A percentile compares a stretch with the other conserved stretches of the same genome.
Evolutionary conservation across 2,888 invertebrate genomes (phyloP).

Genomic region (Onchidella celtica): DNA sequence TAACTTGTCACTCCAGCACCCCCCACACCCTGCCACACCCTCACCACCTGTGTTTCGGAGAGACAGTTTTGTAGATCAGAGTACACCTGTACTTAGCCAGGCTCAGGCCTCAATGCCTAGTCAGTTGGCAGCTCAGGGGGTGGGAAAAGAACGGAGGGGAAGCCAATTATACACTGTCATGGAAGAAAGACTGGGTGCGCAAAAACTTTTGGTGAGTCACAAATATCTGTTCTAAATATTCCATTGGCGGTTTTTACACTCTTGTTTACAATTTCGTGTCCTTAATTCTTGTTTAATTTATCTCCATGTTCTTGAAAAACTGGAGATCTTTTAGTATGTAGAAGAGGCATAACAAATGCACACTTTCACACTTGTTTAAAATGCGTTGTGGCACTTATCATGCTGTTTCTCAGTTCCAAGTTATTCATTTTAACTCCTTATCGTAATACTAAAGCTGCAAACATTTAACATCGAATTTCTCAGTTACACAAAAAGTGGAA

Average conservation of each 20-base stretch:
- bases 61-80: constrained; percentile 66
- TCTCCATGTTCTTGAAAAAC: too few relatives aligned
- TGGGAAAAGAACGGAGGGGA: constrained; percentile 19
- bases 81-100: constrained; percentile 62
- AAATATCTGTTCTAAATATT: background rate
- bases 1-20: constrained; percentile 33
- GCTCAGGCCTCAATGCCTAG: constrained; percentile 35
- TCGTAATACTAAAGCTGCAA: too few relatives aligned
- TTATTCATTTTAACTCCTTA: too few relatives aligned
- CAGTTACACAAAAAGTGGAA: too few relatives aligned
- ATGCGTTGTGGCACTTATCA: too few relatives aligned
- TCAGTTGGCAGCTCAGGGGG: background rate
- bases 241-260: background rate
- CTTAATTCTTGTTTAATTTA: background rate
- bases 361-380: too few relatives aligned
- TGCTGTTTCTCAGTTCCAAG: background rate
- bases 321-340: too few relatives aligned
- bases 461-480: too few relatives aligned
- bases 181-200: constrained; percentile 50
- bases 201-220: constrained; percentile 21
- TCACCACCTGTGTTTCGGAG: constrained; percentile 65
- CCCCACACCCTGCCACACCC: constrained; percentile 41
- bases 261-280: background rate
- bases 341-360: too few relatives aligned
- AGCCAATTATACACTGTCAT: constrained; percentile 54